Evolutionary conservation across 2,888 invertebrate species (phyloP).

Genomic region (Drosophila falleni): DNA sequence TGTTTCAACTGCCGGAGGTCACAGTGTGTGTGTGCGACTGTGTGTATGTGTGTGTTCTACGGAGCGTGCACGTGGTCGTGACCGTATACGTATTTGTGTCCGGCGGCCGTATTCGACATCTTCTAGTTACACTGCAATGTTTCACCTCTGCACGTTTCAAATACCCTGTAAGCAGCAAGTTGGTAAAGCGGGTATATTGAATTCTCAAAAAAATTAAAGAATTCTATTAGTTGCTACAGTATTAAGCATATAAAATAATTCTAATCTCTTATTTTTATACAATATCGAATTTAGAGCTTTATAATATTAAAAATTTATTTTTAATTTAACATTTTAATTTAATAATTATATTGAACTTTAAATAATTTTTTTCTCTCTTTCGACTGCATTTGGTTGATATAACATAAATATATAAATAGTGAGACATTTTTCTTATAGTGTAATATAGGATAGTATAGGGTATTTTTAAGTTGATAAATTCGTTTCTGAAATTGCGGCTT

Average conservation of each 20-base stretch:
- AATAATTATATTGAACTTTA: no score
- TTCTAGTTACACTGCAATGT: conserved; percentile 21
- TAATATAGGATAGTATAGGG: not conserved
- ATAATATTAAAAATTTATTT: not conserved
- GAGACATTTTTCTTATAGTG: no score
- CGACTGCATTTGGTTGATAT: no score
- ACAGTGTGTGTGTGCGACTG: conserved; percentile 27
- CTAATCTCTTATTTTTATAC: not conserved
- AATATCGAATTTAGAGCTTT: no score
- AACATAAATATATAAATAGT: not conserved
- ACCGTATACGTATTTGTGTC: conserved; percentile 17
- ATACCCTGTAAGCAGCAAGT: conserved; percentile 34
- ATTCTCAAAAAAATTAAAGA: not conserved
- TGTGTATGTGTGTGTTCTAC: conserved; percentile 45
- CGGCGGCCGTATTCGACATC: conserved; percentile 31
- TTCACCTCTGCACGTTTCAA: conserved; percentile 44
- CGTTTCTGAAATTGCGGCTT: not conserved
- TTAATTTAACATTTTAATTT: not conserved
- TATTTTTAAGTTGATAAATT: conserved; percentile 7
- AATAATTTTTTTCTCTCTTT: no score
- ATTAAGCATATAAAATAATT: no score
- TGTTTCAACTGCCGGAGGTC: conserved; percentile 66
- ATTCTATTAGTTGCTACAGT: no score
- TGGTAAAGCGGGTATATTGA: not conserved
- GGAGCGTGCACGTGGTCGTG: conserved; percentile 42